Base-by-base conservation (phyloP, 2,797 vertebrate genomes). In the Spea hammondii region DNA sequence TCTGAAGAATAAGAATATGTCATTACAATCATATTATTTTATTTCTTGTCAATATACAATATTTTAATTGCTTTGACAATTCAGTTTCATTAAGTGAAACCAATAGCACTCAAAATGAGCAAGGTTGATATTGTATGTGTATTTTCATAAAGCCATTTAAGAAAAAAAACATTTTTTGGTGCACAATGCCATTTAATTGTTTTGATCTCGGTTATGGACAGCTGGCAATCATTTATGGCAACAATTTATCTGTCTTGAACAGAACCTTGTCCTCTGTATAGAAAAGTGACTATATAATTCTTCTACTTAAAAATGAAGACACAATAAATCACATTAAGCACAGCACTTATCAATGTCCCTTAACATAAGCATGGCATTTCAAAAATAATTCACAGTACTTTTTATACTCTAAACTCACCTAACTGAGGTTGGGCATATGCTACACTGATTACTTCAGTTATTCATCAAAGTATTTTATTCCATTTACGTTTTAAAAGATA, bases 321-420 rank as follows among this genome's bases (percentile, higher is more conserved):
- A 32, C 50, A 32, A 70, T 70, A 44, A 70, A 70, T 70, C 69
- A 54, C 50, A 13, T 54, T 55, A 70, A 55, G 17, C 44, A 55
- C 69, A 70, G 5, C 14, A 70, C 50, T 54, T 54, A 70, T 70
- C 69, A 32, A 54, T 54, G 69, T 70, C 65, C 69, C 69, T 70
- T 12, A 70, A 54, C 69, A 70, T 70, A 9, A 70, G 50, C n/a
- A 17, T 54, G 50, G 49, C 68, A 51, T 70, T 70, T 70, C 54
- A 32, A 70, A 54, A 70, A 11, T 67, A 49, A 67, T 67, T 67
- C 17, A 67, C 65, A 49, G 17, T 67, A 11, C 11, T 48, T 9
- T 65, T 65, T 65, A 45, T 44, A 65, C 50, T 51, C 50, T 51
- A 51, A 51, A 6, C 50, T 51, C 50, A 51, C 10, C 50, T 6